Evolutionary conservation across 2,113 vertebrate genomes (phyloP).

Genomic region (Ictalurus furcatus): DNA sequence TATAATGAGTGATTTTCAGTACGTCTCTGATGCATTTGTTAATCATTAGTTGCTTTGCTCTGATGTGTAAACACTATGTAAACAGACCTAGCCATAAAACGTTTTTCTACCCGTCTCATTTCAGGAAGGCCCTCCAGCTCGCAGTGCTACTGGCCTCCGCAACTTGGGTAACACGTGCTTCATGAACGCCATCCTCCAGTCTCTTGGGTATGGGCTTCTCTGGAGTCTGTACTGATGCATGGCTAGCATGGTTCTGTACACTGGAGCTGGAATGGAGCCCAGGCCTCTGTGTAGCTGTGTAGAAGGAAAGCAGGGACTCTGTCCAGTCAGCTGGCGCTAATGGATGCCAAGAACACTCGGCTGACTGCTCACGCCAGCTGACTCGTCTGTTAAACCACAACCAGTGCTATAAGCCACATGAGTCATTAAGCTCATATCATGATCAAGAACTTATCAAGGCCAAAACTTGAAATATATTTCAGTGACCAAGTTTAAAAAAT

Average conservation of each 20-base stretch:
- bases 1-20: neutral
- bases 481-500: neutral
- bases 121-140: conserved; percentile 80
- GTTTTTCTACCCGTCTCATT: conserved; percentile 29
- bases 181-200: conserved; percentile 99
- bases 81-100: neutral
- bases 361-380: conserved; percentile 50
- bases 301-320: conserved; percentile 50
- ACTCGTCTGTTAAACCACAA: conserved; percentile 41
- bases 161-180: conserved; percentile 98
- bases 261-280: conserved; percentile 31
- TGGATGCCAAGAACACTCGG: conserved; percentile 57
- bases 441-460: neutral
- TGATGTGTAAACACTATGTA: neutral
- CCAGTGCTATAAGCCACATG: conserved; percentile 13
- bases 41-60: conserved; percentile 20
- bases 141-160: conserved; percentile 90
- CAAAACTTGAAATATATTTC: neutral
- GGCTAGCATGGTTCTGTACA: conserved; percentile 38
- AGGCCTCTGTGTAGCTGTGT: conserved; percentile 34
- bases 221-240: conserved; percentile 15
- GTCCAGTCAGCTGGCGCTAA: conserved; percentile 65
- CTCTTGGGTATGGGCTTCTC: conserved; percentile 83
- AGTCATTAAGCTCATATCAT: conserved; percentile 10
- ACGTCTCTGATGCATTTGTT: neutral